phyloP scores from a whole-genome alignment of 2,888 invertebrate genomes.

The Emmelina monodactyla region DNA sequence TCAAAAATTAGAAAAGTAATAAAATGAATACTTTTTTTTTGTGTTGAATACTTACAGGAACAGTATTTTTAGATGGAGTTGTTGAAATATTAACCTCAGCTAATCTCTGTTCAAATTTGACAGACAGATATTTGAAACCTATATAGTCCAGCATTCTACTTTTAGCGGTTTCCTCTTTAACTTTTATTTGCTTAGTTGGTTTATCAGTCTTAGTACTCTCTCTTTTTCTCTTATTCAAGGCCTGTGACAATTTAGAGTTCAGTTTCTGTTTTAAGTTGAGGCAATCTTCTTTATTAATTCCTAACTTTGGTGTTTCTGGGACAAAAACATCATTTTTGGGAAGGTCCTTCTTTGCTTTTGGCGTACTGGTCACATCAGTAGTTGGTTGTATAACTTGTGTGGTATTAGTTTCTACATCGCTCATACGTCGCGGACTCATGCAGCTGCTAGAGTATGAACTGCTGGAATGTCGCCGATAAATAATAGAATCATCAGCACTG shows the following conservation, averaged over 20 bases:
- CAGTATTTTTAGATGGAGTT: conserved; percentile 31
- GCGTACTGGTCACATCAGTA: not conserved
- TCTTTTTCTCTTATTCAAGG: conserved; percentile 51
- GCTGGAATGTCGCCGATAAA: conserved; percentile 83
- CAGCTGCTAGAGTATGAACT: conserved; percentile 81
- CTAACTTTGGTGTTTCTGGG: conserved; percentile 22
- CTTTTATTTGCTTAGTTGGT: conserved; percentile 37
- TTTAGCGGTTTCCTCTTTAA: conserved; percentile 19
- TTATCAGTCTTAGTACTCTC: conserved; percentile 40
- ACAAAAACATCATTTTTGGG: not conserved
- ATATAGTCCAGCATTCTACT: conserved; percentile 10
- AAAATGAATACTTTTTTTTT: not conserved
- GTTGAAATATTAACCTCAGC: conserved; percentile 45
- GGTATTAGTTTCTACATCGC: conserved; percentile 44
- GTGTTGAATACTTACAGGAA: conserved; percentile 29
- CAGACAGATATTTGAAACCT: conserved; percentile 31
- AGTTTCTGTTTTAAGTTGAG: conserved; percentile 53
- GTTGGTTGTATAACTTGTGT: not conserved
- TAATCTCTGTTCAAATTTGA: conserved; percentile 37
- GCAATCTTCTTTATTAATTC: conserved; percentile 50
- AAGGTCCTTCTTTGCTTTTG: too few species aligned
- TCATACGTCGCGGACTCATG: conserved; percentile 69
- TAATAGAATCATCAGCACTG: conserved; percentile 79
- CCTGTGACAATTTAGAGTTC: conserved; percentile 48
- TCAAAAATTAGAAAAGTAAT: conserved; percentile 5